Base-by-base conservation (phyloP, 2,888 invertebrate species). In the Apocheima hispidaria region DNA sequence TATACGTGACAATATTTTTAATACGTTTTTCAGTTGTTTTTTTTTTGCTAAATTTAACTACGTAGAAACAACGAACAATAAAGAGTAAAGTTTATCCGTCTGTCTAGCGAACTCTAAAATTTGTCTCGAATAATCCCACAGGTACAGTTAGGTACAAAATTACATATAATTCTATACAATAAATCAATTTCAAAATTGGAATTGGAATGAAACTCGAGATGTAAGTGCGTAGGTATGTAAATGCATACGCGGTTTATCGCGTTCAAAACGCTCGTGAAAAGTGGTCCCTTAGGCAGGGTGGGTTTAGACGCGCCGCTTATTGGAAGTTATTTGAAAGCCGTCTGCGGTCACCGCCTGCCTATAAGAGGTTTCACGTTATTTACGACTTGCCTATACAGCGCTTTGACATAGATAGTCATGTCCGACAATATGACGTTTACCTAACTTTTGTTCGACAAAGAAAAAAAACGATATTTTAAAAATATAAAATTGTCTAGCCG, bases 261-360 rank as follows among this genome's bases (percentile, higher is more conserved):
- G 20, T 46, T 28, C 23, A 6, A 36, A 54, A 44, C 33, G 38
- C 40, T 23, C 28, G 49, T 60, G 44, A 14, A 58, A 28, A 50
- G 18, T 9, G 33, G 1, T 14, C 18, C n/a, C 46, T 67, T 69
- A 74, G 65, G 61, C 48, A 36, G 65, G 14, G 12, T 71, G 69
- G 68, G 53, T 71, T 68, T 72, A 72, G 68, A 71, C 75, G 74
- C 71, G 72, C 70, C 74, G 71, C 69, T 82, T 83, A 81, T 82
- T 80, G 79, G 75, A 81, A 81, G 79, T 82, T 80, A 82, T 82
- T 83, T 81, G 74, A 79, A 81, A 83, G 73, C 77, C 75, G 77
- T 79, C 78, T 78, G 77, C 76, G 74, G 75, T 74, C 70, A 72
- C 77, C 74, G 73, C 71, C 71, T 74, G 75, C 70, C 74, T 70